phyloP scores from a whole-genome alignment of 2,113 vertebrate species.

The Thamnophis sirtalis region DNA sequence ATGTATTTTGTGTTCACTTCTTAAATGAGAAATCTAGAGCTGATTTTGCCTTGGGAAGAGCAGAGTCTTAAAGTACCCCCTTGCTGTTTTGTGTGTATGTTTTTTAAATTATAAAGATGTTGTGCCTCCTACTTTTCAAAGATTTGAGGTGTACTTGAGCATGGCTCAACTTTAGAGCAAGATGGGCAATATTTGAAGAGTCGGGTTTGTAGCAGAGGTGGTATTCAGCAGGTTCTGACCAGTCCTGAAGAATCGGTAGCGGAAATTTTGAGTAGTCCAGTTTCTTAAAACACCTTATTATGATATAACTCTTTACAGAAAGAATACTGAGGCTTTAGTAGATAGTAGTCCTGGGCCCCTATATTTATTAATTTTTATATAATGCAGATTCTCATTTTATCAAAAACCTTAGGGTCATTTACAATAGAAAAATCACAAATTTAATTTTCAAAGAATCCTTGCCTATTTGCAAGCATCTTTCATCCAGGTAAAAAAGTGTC shows the following conservation, averaged over 20 bases:
- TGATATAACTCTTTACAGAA: neutral
- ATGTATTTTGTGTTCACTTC: neutral
- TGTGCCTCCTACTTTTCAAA: neutral
- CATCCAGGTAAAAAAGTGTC: neutral
- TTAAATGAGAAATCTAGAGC: neutral
- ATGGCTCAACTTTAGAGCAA: neutral
- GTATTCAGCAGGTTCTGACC: no score
- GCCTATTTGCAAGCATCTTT: neutral
- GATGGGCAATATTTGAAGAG: neutral
- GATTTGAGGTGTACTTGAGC: neutral
- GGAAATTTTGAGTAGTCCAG: no score
- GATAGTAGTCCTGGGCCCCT: neutral
- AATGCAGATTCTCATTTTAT: neutral
- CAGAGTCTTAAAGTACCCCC: neutral
- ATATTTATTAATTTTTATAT: neutral
- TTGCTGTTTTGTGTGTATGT: neutral
- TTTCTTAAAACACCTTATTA: neutral
- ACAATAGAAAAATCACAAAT: neutral
- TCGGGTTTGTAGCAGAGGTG: neutral
- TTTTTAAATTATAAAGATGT: neutral
- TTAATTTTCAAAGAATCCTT: neutral
- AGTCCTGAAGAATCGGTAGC: no score
- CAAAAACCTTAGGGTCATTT: neutral
- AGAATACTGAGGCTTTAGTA: neutral
- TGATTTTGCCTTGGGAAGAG: neutral